These are phyloP conservation scores for Aphelocoma coerulescens DNA, from an alignment of 2,113 vertebrate species.

Conservation along the genomic window DNA sequence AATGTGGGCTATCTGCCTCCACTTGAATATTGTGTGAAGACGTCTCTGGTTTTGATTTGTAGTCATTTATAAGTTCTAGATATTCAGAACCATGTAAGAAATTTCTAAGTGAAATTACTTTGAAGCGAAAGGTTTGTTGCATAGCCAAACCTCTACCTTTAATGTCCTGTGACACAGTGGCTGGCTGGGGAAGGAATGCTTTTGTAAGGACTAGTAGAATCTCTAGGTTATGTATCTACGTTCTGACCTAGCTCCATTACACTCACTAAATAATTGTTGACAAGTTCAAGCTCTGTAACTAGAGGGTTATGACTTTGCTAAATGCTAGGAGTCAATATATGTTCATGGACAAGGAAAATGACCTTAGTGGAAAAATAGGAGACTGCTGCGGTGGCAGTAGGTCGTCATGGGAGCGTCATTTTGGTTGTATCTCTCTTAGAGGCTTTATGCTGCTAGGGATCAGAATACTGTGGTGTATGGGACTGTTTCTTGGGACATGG, in stretches of 20 bases:
- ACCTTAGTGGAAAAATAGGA: neutral
- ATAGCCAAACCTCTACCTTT: neutral
- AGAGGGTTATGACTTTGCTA: neutral
- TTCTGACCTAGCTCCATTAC: neutral
- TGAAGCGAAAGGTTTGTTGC: neutral
- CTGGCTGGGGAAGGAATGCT: neutral
- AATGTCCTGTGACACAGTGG: neutral
- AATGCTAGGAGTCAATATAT: neutral
- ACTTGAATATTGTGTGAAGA: neutral
- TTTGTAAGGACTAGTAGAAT: neutral
- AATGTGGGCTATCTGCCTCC: neutral
- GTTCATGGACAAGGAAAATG: neutral
- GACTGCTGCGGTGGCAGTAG: neutral
- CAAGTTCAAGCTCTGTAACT: neutral
- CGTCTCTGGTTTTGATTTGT: neutral
- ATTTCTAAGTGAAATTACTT: neutral
- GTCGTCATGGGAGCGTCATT: neutral
- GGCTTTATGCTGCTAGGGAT: neutral
- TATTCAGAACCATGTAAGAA: neutral
- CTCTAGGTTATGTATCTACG: fast-evolving
- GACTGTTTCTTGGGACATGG: neutral
- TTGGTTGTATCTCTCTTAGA: neutral
- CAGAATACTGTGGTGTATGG: neutral
- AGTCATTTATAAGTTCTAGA: neutral
- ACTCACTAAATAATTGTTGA: neutral